These are phyloP conservation scores for Cynodonichthys magdalenae DNA, from an alignment of 2,797 vertebrate species.

Conservation along the genomic window DNA sequence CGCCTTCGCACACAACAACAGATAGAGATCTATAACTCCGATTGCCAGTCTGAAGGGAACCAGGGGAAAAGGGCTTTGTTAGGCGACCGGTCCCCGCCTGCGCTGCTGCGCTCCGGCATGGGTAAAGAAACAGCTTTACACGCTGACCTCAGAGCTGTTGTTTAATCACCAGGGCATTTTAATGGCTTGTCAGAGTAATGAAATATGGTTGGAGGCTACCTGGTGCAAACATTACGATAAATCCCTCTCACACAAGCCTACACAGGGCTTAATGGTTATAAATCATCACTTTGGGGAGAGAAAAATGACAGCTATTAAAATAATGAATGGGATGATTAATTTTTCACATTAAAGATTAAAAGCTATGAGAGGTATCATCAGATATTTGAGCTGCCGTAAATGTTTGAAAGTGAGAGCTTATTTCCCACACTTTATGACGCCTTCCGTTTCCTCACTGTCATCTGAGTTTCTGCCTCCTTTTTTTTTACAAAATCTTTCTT, in stretches of 20 bases:
- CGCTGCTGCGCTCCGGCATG: conserved; percentile 37
- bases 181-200: conserved; percentile 82
- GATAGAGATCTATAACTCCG: conserved; percentile 64
- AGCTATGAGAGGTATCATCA: conserved; percentile 80
- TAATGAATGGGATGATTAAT: conserved; percentile 86
- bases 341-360: conserved; percentile 86
- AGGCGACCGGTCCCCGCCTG: conserved; percentile 41
- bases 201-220: conserved; percentile 82
- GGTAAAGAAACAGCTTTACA: conserved; percentile 54
- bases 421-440: conserved; percentile 67
- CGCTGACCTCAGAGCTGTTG: conserved; percentile 74
- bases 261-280: conserved; percentile 75
- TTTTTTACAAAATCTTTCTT: not conserved
- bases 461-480: conserved; percentile 32
- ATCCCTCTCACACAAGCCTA: conserved; percentile 76
- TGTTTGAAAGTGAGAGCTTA: conserved; percentile 75
- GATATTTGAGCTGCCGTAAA: conserved; percentile 75
- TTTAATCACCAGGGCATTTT: conserved; percentile 84
- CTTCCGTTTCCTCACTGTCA: conserved; percentile 67
- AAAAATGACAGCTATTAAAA: conserved; percentile 85
- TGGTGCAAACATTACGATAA: conserved; percentile 84
- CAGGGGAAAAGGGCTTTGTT: conserved; percentile 40
- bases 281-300: conserved; percentile 81
- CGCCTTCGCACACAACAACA: conserved; percentile 35
- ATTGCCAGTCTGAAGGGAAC: conserved; percentile 49